Percentiles rank a stretch among this genome's conserved stretches.
Conservation (phyloP, 2,797 vertebrate species). For the Enteromius mattozi region DNA sequence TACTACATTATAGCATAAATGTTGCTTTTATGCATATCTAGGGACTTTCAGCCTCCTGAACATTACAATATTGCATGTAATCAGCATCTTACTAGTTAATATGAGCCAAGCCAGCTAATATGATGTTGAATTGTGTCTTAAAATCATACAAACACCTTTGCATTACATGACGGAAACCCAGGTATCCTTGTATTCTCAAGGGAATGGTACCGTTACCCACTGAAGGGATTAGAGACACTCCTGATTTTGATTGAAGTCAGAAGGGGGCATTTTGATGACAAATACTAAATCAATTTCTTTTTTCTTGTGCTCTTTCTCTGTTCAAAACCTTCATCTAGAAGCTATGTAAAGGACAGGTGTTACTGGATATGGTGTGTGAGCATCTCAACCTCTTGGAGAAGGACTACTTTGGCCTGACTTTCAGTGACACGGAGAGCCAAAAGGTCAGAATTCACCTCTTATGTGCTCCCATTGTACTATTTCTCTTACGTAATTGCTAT, state of each 20-base stretch:
- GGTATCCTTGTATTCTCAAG: not conserved
- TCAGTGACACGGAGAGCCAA: constrained; percentile 91
- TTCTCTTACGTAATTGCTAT: not conserved
- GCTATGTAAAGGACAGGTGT: constrained; percentile 90
- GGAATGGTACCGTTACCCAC: not conserved
- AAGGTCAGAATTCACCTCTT: constrained; percentile 81
- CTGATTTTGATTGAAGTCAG: not conserved
- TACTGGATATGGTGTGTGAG: constrained; percentile 94
- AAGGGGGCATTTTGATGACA: not conserved
- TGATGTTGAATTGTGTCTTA: not conserved
- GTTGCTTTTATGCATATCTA: not conserved
- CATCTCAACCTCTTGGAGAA: constrained; percentile 98
- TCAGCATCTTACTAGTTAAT: not conserved
- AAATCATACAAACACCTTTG: not conserved
- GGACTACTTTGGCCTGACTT: constrained; percentile 95
- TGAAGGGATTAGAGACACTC: not conserved
- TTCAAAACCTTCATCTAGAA: constrained; percentile 77
- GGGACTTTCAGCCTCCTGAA: not conserved
- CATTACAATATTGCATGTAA: not conserved
- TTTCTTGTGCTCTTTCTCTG: constrained; percentile 23
- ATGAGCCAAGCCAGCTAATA: not conserved
- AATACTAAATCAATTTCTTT: constrained; percentile 1
- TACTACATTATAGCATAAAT: not conserved
- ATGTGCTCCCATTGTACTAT: not conserved
- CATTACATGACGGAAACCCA: not conserved